Evolutionary conservation across 2,888 invertebrate genomes (phyloP), one percentile per base, ranked within the genome.

Genomic region (Drosophila percnosoma): DNA sequence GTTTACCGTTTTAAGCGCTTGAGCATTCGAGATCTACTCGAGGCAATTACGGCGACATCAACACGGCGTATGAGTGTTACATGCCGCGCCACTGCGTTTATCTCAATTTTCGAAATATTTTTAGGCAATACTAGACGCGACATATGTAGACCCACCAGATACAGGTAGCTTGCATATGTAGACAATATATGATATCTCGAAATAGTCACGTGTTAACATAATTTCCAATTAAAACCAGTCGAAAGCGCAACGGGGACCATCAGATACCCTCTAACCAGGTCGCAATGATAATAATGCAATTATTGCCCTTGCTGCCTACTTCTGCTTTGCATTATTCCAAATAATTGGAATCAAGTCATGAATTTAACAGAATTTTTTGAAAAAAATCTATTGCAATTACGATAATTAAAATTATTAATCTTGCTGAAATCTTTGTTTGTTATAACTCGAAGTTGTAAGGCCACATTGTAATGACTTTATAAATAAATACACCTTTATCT

Each of bases 191-290:
- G 57, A 63, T 78, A 80, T 61, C 68, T 63, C 34, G n/a, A 64
- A 71, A 72, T 73, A 80, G 73, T 80, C 82, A 73, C 82, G 77
- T 87, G 85, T 89, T 87, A 89, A 85, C 85, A 85, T 87, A 52
- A 64, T 74, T 89, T 84, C 75, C 77, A 85, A 85, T 85, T 85
- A 87, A 82, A 67, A 51, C 49, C 10, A 10, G 36, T 3, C n/a
- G 10, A 15, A 10, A 2, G 2, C 38, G 13, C 4, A 11, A 29
- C 6, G n/a, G 8, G 4, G 13, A n/a, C 61, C 24, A 40, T 4
- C 3, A 27, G 10, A 55, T 55, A 33, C 55, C 6, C 38, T 38
- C 11, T 29, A 29, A 10, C 2, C 29, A 21, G 5, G 11, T 6
- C 10, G 10, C n/a, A 40, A 10, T n/a, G 10, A n/a, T 40, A n/a